These are phyloP conservation scores for Psittacula echo DNA, from an alignment of 2,797 vertebrate species.

Conservation along the genomic window DNA sequence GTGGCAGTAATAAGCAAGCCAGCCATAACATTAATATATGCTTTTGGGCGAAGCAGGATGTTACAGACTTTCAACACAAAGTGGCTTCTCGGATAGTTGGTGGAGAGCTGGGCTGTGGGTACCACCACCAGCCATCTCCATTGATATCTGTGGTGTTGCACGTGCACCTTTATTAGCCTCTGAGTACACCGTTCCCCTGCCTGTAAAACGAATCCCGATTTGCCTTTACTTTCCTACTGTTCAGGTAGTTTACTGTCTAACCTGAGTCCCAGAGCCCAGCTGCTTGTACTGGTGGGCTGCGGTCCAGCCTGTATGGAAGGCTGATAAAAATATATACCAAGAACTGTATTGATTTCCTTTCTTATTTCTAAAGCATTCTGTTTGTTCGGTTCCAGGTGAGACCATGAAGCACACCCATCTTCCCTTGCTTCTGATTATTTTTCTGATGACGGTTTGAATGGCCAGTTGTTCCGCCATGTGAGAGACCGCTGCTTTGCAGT, in stretches of 20 bases:
- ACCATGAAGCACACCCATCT: slow-evolving; percentile 70
- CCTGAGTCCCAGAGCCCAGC: background rate
- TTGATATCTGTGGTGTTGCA: background rate
- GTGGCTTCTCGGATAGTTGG: background rate
- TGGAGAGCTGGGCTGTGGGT: background rate
- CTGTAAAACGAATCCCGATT: accelerated
- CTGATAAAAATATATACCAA: background rate
- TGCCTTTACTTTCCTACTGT: background rate
- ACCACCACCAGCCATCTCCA: accelerated
- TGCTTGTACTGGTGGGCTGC: background rate
- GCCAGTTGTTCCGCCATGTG: slow-evolving; percentile 69
- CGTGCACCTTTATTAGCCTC: accelerated
- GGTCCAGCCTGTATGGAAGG: background rate
- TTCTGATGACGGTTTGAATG: background rate
- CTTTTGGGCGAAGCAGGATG: background rate
- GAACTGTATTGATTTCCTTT: background rate
- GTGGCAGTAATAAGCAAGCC: slow-evolving; percentile 4
- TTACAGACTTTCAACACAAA: background rate
- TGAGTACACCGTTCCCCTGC: accelerated
- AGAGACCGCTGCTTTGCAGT: slow-evolving; percentile 59
- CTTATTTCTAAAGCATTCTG: background rate
- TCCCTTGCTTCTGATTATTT: slow-evolving; percentile 81
- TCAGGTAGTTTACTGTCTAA: background rate
- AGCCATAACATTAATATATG: background rate
- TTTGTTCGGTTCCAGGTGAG: slow-evolving; percentile 77